Percentiles rank a stretch among this genome's conserved stretches.
Conservation (phyloP, 2,113 vertebrate genomes). For the Phalacrocorax carbo region DNA sequence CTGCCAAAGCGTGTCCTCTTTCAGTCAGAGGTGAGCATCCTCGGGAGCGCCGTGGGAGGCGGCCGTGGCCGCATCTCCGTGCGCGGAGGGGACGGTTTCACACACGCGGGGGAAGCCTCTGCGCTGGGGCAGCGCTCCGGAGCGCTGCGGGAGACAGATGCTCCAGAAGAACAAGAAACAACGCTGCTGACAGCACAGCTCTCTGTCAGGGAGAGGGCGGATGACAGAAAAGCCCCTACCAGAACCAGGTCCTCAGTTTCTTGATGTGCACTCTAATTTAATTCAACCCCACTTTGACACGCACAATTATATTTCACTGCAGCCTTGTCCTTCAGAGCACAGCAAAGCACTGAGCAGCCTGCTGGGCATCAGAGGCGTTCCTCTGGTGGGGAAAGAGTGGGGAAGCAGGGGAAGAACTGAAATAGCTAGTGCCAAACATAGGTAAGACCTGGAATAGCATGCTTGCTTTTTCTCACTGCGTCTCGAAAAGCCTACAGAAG, state of each 20-base stretch:
- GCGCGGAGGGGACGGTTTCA: background rate
- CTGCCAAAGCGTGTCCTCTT: background rate
- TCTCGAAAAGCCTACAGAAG: background rate
- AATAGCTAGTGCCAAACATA: fast-evolving
- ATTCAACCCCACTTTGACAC: background rate
- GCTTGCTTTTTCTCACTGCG: background rate
- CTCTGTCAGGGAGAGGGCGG: background rate
- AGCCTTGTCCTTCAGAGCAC: background rate
- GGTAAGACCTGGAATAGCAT: fast-evolving
- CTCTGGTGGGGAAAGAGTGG: background rate
- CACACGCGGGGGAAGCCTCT: fast-evolving
- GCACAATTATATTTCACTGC: background rate
- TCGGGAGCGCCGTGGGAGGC: background rate
- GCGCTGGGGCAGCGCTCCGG: background rate
- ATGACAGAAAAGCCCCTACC: background rate
- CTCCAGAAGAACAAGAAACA: background rate
- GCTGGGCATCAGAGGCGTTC: too few relatives aligned
- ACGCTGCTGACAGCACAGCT: background rate
- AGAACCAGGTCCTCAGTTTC: background rate
- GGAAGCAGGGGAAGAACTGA: background rate
- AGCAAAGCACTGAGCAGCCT: background rate
- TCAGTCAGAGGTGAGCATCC: background rate
- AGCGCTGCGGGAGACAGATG: background rate
- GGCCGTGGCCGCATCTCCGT: fast-evolving
- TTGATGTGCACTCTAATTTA: background rate